Evolutionary conservation across 2,797 vertebrate species (phyloP).

Genomic region (Chloroceryle amazona): DNA sequence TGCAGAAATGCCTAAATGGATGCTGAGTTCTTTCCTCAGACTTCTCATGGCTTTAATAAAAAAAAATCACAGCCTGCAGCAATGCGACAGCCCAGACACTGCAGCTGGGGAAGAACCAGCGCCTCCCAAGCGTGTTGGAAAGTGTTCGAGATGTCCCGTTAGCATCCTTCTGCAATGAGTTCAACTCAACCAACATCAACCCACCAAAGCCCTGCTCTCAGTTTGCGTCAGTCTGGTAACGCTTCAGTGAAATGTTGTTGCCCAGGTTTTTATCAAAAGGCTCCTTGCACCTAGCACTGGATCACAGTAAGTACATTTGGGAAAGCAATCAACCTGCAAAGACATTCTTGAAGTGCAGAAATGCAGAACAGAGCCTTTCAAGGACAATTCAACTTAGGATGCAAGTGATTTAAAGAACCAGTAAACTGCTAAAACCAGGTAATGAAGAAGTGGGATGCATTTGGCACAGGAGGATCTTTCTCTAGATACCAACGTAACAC

Average conservation of each 20-base stretch:
- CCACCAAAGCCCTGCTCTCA: neutral
- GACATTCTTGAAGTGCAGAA: neutral
- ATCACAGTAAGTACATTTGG: neutral
- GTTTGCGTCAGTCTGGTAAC: neutral
- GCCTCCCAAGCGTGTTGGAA: neutral
- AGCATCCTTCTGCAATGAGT: accelerated
- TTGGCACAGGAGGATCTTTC: neutral
- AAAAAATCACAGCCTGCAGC: neutral
- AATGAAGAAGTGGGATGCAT: neutral
- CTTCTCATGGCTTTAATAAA: neutral
- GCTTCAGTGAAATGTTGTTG: accelerated
- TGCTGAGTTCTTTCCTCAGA: neutral
- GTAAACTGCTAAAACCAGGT: neutral
- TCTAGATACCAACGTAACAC: accelerated
- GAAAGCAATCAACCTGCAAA: constrained; percentile 31
- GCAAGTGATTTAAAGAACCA: neutral
- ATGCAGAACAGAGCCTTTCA: neutral
- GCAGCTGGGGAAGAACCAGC: neutral
- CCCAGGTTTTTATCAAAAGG: neutral
- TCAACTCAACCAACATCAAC: neutral
- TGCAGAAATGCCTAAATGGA: neutral
- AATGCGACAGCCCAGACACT: neutral
- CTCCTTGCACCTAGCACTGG: accelerated
- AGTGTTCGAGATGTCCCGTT: neutral
- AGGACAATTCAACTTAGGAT: neutral